Conservation (phyloP, 2,888 invertebrate species). For the Ectemnius continuus region DNA sequence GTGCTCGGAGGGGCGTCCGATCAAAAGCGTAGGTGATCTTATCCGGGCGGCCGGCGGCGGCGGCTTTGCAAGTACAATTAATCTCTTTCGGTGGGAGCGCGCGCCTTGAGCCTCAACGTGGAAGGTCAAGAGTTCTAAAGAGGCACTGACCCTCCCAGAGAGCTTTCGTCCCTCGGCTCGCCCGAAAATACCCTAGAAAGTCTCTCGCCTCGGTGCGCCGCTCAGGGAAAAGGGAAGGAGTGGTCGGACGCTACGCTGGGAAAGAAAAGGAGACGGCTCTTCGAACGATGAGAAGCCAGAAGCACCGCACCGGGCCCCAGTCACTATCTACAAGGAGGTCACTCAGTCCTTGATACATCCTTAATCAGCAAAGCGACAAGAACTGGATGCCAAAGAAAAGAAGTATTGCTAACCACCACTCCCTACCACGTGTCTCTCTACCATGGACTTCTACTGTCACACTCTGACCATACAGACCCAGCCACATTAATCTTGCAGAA, state of each 20-base stretch:
- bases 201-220: background rate
- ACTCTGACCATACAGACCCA: background rate
- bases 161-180: slow-evolving; percentile 14
- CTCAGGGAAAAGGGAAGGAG: background rate
- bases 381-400: slow-evolving; percentile 41
- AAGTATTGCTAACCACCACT: slow-evolving; percentile 17
- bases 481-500: too few relatives aligned
- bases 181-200: slow-evolving; percentile 30
- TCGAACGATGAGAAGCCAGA: background rate
- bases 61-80: slow-evolving; percentile 21
- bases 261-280: background rate
- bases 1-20: background rate
- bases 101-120: slow-evolving; percentile 15
- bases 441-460: background rate
- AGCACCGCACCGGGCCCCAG: too few relatives aligned
- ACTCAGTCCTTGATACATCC: slow-evolving; percentile 41
- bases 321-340: slow-evolving; percentile 30
- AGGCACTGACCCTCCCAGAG: slow-evolving; percentile 20
- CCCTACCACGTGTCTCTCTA: slow-evolving; percentile 21
- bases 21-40: slow-evolving; percentile 20
- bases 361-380: slow-evolving; percentile 38
- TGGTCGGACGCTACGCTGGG: background rate
- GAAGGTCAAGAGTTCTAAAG: slow-evolving; percentile 34
- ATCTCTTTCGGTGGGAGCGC: slow-evolving; percentile 25
- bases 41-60: background rate